phyloP scores from a whole-genome alignment of 2,113 vertebrate species.

The Rafetus swinhoei region DNA sequence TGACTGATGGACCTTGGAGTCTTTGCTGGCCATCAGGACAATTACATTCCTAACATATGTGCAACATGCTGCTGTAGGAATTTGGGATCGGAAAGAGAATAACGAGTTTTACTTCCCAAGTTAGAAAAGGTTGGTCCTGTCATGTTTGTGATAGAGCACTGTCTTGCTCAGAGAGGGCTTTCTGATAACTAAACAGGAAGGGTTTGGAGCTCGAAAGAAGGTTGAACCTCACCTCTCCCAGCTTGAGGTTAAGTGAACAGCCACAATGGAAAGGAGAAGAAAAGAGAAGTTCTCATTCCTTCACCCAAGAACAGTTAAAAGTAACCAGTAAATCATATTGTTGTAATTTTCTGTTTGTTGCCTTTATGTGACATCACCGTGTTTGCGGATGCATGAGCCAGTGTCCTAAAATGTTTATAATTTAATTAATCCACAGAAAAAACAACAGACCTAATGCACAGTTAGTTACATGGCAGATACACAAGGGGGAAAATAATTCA shows the following conservation, averaged over 20 bases:
- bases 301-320: background rate
- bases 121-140: background rate
- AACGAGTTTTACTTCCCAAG: background rate
- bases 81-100: background rate
- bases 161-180: background rate
- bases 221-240: background rate
- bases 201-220: background rate
- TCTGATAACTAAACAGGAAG: background rate
- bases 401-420: background rate
- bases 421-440: background rate
- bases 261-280: background rate
- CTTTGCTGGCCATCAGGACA: background rate
- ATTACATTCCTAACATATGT: accelerated
- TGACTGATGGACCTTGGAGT: background rate
- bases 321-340: background rate
- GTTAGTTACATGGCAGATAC: background rate
- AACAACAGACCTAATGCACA: background rate
- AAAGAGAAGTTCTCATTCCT: background rate
- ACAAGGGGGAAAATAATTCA: background rate
- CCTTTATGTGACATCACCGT: background rate
- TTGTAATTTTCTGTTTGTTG: background rate
- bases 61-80: background rate
- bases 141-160: background rate
- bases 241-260: background rate
- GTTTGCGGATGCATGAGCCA: background rate